Evolutionary conservation across 2,113 vertebrate species (phyloP).

Genomic region (Psilopsiagon aurifrons): DNA sequence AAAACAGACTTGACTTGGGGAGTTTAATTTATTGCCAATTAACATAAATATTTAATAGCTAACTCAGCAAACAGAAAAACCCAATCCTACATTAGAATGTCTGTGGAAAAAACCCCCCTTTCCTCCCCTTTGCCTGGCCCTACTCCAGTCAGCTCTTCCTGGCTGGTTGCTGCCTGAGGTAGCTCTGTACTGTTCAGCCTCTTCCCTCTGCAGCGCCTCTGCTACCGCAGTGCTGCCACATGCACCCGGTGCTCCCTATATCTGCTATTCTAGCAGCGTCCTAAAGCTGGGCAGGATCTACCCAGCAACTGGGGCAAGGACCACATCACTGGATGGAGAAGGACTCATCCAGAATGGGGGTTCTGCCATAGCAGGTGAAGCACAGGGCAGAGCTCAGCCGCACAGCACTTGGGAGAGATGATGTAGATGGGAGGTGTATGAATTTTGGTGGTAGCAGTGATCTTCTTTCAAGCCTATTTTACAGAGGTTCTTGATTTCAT

Average conservation of each 20-base stretch:
- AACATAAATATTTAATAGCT: background rate
- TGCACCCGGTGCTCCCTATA: accelerated
- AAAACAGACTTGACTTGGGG: background rate
- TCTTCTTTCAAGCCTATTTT: background rate
- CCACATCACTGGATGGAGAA: accelerated
- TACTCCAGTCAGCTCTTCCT: background rate
- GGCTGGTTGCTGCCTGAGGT: background rate
- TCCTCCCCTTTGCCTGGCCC: no score
- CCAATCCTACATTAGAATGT: background rate
- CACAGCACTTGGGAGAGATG: accelerated
- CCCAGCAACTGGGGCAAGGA: background rate
- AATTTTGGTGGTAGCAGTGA: background rate
- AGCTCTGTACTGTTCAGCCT: background rate
- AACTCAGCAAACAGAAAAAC: background rate
- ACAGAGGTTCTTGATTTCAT: background rate
- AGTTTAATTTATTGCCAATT: background rate
- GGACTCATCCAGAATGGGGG: accelerated
- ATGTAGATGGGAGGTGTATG: background rate
- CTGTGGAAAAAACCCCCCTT: accelerated
- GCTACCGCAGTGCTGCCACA: background rate
- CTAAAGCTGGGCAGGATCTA: accelerated
- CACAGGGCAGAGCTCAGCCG: accelerated
- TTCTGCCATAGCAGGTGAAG: background rate
- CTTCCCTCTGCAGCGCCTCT: background rate
- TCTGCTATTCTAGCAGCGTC: background rate